Evolutionary conservation across 2,113 vertebrate genomes (phyloP), one percentile per base, ranked within the genome.

Genomic region (Pelodiscus sinensis): DNA sequence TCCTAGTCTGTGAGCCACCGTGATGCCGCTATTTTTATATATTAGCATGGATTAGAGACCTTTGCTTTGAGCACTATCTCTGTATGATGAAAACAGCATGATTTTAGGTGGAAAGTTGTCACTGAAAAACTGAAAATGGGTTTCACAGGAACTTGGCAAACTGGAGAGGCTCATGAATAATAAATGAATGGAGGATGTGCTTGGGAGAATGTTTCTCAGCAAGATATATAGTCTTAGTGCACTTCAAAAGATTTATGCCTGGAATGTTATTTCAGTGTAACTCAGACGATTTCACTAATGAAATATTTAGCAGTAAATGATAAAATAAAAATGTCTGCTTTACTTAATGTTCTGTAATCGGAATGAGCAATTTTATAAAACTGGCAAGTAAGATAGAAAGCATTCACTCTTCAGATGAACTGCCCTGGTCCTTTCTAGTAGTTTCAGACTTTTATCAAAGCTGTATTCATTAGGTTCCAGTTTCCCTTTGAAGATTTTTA

Each of bases 111-210:
- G 29, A 77, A 92, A 77, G 60, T 79, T 91, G 51, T 50, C 83
- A 58, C 89, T 82, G 92, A 51, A 93, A 96, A 96, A 88, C 79
- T 89, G 71, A 55, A 94, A 97, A 87, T 84, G 51, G 21, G 7
- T 94, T 96, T 97, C 92, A 82, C 27, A 95, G 83, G 87, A 96
- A 93, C 96, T 96, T 10, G 9, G 84, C 86, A 96, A 96, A 94
- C 88, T 93, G 91, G 52, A 95, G 92, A 93, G 93, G 65, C 86
- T 60, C 60, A 90, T 97, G 84, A 97, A 97, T 97, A 98, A 97
- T 97, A 92, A 94, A 97, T 97, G 94, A 91, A 56, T 10, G 79
- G 78, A 93, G 71, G 57, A 85, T 90, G 8, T 55, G 79, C 60
- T 94, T 77, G 31, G 58, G 80, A 94, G 92, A 92, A 81, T 56